Evolutionary conservation across 2,113 vertebrate species (phyloP).

Genomic region (Neolamprologus ventralis): DNA sequence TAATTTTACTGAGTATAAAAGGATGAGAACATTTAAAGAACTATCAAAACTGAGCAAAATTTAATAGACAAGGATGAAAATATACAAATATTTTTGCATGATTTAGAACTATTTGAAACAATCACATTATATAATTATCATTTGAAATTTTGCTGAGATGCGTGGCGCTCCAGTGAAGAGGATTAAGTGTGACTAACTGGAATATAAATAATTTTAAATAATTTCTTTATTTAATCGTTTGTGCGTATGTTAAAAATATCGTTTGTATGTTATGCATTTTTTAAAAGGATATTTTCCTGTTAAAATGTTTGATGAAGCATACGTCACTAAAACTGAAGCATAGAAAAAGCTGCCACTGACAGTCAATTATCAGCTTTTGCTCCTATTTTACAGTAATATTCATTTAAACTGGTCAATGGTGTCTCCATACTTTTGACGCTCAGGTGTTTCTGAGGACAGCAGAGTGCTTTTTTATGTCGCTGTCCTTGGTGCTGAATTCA

Average conservation of each 20-base stretch:
- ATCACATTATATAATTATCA: background rate
- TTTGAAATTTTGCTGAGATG: background rate
- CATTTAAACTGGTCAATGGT: background rate
- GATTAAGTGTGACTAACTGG: background rate
- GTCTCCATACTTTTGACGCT: background rate
- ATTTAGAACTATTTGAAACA: background rate
- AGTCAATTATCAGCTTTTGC: background rate
- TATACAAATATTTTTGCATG: background rate
- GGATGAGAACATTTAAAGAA: background rate
- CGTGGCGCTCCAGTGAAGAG: background rate
- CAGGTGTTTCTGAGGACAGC: background rate
- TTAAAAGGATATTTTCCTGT: background rate
- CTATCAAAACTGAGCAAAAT: background rate
- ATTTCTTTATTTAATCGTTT: background rate
- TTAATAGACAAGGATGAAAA: background rate
- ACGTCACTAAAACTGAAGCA: background rate
- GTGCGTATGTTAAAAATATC: background rate
- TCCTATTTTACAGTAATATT: background rate
- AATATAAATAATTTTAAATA: background rate
- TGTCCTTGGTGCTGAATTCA: constrained; percentile 37
- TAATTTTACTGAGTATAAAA: background rate
- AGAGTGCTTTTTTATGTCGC: background rate
- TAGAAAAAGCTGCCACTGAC: background rate
- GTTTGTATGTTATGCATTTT: background rate
- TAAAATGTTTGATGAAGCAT: background rate